phyloP scores from a whole-genome alignment of 1,140 invertebrate species.

The Philotrypesis tridentata region DNA sequence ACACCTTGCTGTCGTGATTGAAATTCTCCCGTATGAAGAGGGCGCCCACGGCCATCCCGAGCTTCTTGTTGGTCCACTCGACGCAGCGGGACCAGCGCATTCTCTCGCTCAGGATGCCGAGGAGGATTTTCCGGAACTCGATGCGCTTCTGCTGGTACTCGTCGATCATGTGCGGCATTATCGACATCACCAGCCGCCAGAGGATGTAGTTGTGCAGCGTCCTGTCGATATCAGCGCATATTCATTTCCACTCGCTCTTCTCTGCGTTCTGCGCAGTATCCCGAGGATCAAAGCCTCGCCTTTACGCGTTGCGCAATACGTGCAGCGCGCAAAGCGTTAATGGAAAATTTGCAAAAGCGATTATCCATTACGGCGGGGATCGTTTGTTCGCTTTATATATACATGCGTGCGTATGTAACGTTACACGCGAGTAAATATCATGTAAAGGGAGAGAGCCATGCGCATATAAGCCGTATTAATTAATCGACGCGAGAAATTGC shows the following conservation, averaged over 20 bases:
- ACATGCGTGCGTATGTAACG: conserved; percentile 14
- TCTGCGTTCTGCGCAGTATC: too few relatives aligned
- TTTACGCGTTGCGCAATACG: too few relatives aligned
- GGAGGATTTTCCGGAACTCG: conserved; percentile 87
- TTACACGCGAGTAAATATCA: neutral
- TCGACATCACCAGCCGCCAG: conserved; percentile 86
- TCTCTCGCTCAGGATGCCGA: conserved; percentile 85
- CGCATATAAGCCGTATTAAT: conserved; percentile 16
- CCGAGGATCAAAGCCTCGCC: too few relatives aligned
- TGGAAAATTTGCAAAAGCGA: too few relatives aligned
- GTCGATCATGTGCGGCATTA: conserved; percentile 88
- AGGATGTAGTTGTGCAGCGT: conserved; percentile 89
- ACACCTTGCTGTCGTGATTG: conserved; percentile 86
- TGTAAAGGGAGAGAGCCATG: too few relatives aligned
- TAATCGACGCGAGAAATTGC: neutral
- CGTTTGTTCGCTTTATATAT: too few relatives aligned
- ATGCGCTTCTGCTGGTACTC: conserved; percentile 85
- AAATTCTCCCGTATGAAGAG: conserved; percentile 89
- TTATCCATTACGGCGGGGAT: too few relatives aligned
- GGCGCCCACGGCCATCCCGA: conserved; percentile 88
- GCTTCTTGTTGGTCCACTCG: conserved; percentile 89
- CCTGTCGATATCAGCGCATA: conserved; percentile 68
- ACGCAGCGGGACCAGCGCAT: conserved; percentile 88
- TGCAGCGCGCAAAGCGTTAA: too few relatives aligned
- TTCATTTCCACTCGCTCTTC: neutral